A percentile compares a stretch with the other conserved stretches of the same genome.
Evolutionary conservation across 2,113 vertebrate species (phyloP).

Genomic region (Indri indri): DNA sequence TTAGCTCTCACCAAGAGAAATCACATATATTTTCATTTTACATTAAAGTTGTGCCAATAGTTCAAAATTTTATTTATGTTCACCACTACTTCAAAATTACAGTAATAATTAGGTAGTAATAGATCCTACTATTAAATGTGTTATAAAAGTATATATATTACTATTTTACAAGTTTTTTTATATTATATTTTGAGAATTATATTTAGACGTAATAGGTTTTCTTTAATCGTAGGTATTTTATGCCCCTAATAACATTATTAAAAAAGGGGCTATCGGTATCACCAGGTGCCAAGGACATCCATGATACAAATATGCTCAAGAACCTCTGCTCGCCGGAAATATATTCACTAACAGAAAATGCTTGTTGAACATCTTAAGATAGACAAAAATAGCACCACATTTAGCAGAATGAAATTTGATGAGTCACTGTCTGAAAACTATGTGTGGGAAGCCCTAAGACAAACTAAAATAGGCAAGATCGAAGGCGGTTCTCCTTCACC

Average conservation of each 20-base stretch:
- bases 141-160: background rate
- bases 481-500: background rate
- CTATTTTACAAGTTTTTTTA: background rate
- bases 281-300: background rate
- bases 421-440: conserved; percentile 42
- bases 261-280: background rate
- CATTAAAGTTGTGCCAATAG: background rate
- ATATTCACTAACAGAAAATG: background rate
- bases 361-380: background rate
- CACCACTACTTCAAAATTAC: background rate
- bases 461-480: background rate
- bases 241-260: background rate
- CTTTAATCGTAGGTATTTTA: background rate
- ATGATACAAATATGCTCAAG: background rate
- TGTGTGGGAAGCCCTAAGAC: background rate
- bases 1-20: background rate
- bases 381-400: background rate
- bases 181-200: background rate
- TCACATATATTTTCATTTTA: background rate
- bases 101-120: background rate
- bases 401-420: conserved; percentile 33
- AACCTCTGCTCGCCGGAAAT: conserved; percentile 14
- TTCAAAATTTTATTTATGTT: background rate
- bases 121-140: background rate
- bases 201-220: background rate